These are phyloP conservation scores for Julus scandinavius DNA, from an alignment of 2,888 invertebrate genomes.

Conservation along the genomic window DNA sequence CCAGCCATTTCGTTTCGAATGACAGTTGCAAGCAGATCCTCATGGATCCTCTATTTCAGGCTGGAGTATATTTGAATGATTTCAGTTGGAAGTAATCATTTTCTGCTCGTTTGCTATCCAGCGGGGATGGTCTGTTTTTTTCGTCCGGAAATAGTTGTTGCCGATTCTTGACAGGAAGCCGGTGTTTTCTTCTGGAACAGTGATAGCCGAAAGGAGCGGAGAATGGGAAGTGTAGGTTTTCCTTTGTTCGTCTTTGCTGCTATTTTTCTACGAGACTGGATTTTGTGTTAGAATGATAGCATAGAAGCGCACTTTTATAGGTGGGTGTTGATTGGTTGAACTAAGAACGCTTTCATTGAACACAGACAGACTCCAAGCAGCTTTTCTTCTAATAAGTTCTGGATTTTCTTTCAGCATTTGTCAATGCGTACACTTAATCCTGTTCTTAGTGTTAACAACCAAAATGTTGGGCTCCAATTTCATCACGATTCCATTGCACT, in stretches of 20 bases:
- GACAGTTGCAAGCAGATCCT: not conserved
- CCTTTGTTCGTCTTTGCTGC: not conserved
- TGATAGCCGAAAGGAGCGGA: not conserved
- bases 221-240: slow-evolving; percentile 1
- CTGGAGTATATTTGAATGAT: not conserved
- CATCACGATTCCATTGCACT: not conserved
- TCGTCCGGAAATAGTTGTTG: slow-evolving; percentile 29
- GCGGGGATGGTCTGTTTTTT: slow-evolving; percentile 5
- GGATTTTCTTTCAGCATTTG: slow-evolving; percentile 49
- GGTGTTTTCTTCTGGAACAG: slow-evolving; percentile 23
- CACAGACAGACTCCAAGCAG: slow-evolving; percentile 15
- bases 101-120: slow-evolving; percentile 44
- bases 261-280: not conserved
- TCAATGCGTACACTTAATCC: slow-evolving; percentile 49
- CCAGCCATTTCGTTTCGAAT: not conserved
- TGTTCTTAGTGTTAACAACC: slow-evolving; percentile 41
- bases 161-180: slow-evolving; percentile 37
- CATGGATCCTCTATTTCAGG: not conserved
- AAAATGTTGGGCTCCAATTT: slow-evolving; percentile 2
- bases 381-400: slow-evolving; percentile 49
- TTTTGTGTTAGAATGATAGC: not conserved
- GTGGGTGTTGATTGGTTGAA: slow-evolving; percentile 28
- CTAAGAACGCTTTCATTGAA: slow-evolving; percentile 15
- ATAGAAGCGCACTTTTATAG: not conserved
- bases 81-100: slow-evolving; percentile 46